Base-by-base conservation (phyloP, 2,113 vertebrate genomes). In the Indicator maculatus region DNA sequence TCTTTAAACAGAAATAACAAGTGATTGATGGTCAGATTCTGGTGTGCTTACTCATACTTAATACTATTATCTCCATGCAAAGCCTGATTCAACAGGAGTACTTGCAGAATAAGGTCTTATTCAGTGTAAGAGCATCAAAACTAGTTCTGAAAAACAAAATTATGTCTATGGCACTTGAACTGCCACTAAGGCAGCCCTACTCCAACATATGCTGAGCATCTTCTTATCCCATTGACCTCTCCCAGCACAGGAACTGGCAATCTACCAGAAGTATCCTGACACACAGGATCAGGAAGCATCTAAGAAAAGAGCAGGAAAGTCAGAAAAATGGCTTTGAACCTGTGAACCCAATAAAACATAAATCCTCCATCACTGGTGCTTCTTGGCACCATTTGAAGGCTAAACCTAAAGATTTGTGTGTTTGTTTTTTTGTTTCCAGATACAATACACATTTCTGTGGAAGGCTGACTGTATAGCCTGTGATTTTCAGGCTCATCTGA, bases 241-340 rank as follows among this genome's bases (percentile, higher is more conserved):
- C 83, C 86, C 83, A 87, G 74, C 59, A 87, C 0, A 2, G 87
- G 71, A 88, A 67, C 72, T 91, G 78, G 87, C 78, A 89, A 63
- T 45, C 64, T 58, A 56, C 88, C 91, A 91, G 67, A 79, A 89
- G 55, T 69, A 87, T 78, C 65, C 94, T 87, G 66, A 93, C 84
- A 90, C 45, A 71, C 27, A 87, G 66, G 59, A 89, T 94, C 83
- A 94, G 90, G 80, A 58, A 95, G 56, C 90, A 91, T 77, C 72
- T 72, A 88, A 69, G 75, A 60, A 86, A 89, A 89, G 80, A 82
- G 69, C 76, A 95, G 75, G 24, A 44, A 88, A 95, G 71, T 69
- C 47, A 87, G 88, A 83, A 88, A 96, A 83, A 94, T 3, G 8
- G 38, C 85, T 95, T 94, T 95, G 75, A 95, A 93, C 44, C 73